Evolutionary conservation across 2,113 vertebrate genomes (phyloP).

Genomic region (Carettochelys insculpta): DNA sequence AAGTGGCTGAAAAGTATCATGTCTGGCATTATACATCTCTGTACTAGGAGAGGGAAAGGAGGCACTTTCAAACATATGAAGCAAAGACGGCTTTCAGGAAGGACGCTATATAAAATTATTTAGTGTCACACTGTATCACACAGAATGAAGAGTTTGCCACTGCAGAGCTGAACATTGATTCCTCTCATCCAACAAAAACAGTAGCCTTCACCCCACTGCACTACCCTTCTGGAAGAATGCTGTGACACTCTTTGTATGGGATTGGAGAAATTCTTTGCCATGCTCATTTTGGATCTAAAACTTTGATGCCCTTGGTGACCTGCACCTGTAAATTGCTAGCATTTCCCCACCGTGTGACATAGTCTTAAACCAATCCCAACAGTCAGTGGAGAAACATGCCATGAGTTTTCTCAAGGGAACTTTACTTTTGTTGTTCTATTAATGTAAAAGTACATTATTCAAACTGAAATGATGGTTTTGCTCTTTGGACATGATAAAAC

Average conservation of each 20-base stretch:
- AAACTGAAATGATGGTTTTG: background rate
- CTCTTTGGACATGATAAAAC: background rate
- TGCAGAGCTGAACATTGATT: background rate
- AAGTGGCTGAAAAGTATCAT: background rate
- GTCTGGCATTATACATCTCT: background rate
- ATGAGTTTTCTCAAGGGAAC: background rate
- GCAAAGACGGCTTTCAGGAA: background rate
- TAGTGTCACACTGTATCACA: background rate
- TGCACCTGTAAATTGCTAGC: background rate
- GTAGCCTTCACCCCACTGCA: background rate
- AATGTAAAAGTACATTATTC: background rate
- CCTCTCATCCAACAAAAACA: background rate
- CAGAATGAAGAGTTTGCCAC: background rate
- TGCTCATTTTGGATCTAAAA: background rate
- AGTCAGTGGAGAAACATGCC: background rate
- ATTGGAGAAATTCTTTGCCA: background rate
- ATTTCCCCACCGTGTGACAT: background rate
- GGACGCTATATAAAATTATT: background rate
- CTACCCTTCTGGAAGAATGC: background rate
- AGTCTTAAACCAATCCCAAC: background rate
- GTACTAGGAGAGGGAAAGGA: background rate
- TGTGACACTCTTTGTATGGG: accelerated
- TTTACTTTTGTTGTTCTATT: background rate
- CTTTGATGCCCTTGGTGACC: background rate
- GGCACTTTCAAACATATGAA: background rate